These are phyloP conservation scores for Drosophila gaucha DNA, from an alignment of 2,888 invertebrate species.

Conservation along the genomic window DNA sequence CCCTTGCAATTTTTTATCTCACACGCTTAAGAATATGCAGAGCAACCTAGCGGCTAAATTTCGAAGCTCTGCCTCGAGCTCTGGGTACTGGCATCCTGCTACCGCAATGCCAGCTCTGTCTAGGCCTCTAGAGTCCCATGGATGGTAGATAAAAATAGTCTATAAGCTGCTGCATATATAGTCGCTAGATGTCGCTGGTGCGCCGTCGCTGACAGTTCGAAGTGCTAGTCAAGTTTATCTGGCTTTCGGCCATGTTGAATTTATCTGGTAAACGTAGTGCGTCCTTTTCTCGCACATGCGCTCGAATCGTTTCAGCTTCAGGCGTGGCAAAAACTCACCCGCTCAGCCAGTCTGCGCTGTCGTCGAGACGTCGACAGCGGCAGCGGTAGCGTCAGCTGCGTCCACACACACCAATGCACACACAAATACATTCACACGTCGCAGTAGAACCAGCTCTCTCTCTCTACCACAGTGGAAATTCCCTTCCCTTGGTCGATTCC, in stretches of 20 bases:
- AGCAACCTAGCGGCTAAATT: conserved; percentile 63
- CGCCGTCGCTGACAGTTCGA: conserved; percentile 12
- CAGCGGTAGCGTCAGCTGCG: conserved; percentile 20
- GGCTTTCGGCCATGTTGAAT: conserved; percentile 78
- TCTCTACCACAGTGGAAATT: background rate
- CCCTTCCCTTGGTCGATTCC: conserved; percentile 1
- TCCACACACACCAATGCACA: conserved; percentile 61
- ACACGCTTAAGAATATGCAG: conserved; percentile 14
- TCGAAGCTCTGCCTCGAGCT: conserved; percentile 46
- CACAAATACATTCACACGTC: conserved; percentile 53
- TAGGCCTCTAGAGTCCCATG: conserved; percentile 35
- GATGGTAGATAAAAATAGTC: conserved; percentile 51
- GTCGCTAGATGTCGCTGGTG: conserved; percentile 73
- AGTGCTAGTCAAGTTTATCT: conserved; percentile 58
- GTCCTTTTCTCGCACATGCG: conserved; percentile 75
- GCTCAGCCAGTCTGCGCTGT: conserved; percentile 46
- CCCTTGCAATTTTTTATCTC: conserved; percentile 5
- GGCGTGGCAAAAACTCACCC: conserved; percentile 66
- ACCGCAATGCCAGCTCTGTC: conserved; percentile 14
- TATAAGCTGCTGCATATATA: conserved; percentile 16
- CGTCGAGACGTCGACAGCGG: conserved; percentile 34
- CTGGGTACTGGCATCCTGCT: conserved; percentile 45
- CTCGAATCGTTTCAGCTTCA: conserved; percentile 39
- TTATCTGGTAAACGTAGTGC: conserved; percentile 72
- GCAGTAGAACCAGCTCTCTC: conserved; percentile 24